Evolutionary conservation across 2,113 vertebrate genomes (phyloP), one percentile per base, ranked within the genome.

Genomic region (Uropsilus gracilis): DNA sequence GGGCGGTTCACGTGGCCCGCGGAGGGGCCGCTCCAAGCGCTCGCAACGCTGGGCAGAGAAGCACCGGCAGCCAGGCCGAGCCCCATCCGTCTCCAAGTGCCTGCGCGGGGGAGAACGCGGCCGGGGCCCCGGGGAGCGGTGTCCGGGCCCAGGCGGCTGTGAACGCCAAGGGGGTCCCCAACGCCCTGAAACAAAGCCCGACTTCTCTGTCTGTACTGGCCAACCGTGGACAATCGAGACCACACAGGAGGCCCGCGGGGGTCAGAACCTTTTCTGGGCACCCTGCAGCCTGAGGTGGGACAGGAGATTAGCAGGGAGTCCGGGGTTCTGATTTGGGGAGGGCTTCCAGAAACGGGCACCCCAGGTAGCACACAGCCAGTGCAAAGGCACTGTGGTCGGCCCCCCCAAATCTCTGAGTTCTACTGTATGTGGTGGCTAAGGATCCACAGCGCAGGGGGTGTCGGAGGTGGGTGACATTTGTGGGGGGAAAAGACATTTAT

Each of bases 41-140:
- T 64, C 73, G 64, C 71, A 96, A 92, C 55, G 84, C 59, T 64
- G 68, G 64, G 64, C 89, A 3, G 84, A 64, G 20, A 20, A 63
- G 20, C 37, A 7, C 0, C 0, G 55, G 55, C 24, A 5, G 13
- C 12, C 53, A 0, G 53, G 37, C 77, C 12, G 61, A 37, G 53
- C 83, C 32, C 37, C 63, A 14, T 84, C 76, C 13, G 18, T 92
- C 86, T 64, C 59, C 20, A 0, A 3, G 9, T 8, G 50, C 20
- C 69, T 76, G 89, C 9, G 85, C 88, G 18, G 42, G 61, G n/a
- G 80, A 18, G 66, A 92, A 77, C 46, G 61, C 42, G 46, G 50
- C 42, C 6, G 10, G 84, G n/a, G n/a, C n/a, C n/a, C n/a, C n/a
- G n/a, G n/a, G n/a, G n/a, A n/a, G n/a, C n/a, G n/a, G n/a, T n/a